Conservation (phyloP, 2,797 vertebrate genomes). For the Dromococcyx pavoninus region DNA sequence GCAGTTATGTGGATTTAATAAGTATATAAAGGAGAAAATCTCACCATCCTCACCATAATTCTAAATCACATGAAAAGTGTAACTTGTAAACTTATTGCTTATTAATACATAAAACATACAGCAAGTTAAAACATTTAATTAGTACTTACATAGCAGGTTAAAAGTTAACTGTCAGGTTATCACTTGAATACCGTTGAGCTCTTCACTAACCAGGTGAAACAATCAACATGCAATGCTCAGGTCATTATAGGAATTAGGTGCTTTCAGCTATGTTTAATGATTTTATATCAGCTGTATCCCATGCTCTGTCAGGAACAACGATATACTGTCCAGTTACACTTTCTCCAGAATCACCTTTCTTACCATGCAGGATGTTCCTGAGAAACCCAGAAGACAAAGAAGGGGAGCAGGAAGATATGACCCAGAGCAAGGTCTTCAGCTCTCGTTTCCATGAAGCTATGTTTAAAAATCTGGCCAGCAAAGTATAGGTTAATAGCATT, state of each 20-base stretch:
- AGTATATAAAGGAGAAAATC: slow-evolving; percentile 62
- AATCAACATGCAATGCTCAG: neutral
- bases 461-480: neutral
- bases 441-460: neutral
- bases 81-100: slow-evolving; percentile 64
- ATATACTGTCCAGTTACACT: neutral
- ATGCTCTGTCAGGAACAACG: neutral
- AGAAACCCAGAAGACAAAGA: neutral
- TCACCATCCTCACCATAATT: slow-evolving; percentile 54
- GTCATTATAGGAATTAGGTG: neutral
- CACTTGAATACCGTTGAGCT: slow-evolving; percentile 31
- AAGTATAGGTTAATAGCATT: neutral
- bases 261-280: neutral
- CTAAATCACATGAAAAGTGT: slow-evolving; percentile 61
- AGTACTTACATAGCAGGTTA: slow-evolving; percentile 22
- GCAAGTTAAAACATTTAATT: slow-evolving; percentile 64
- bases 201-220: slow-evolving; percentile 29
- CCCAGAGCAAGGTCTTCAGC: neutral
- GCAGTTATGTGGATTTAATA: slow-evolving; percentile 65
- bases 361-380: rapidly evolving
- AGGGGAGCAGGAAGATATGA: neutral
- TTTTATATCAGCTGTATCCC: neutral
- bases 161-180: slow-evolving; percentile 65
- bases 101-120: slow-evolving; percentile 62
- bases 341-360: neutral